Evolutionary conservation across 2,113 vertebrate genomes (phyloP), one percentile per base, ranked within the genome.

Genomic region (Poicephalus meyeri): DNA sequence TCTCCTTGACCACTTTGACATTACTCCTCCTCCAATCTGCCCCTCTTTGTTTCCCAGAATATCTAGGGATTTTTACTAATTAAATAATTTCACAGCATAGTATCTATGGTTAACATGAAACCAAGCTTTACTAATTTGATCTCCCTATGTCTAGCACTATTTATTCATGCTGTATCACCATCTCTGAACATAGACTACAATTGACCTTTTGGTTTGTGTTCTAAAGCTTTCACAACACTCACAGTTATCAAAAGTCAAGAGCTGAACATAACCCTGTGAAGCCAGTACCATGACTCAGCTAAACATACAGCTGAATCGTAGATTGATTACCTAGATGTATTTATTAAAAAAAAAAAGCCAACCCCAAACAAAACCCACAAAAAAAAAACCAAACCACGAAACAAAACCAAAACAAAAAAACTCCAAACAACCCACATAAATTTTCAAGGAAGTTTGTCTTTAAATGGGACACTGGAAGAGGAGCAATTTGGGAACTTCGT

Each of bases 91-190:
- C 95, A 93, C 90, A 96, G 72, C 13, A 0, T 4, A 2, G 96
- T 90, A 74, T 95, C 69, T 50, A 4, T 56, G 56, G 55, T 35
- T 90, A 90, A 74, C 52, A 88, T 1, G 2, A 96, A 92, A 56
- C 82, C 56, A 64, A 25, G 88, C 92, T 90, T 93, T 41, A 21
- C 90, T 96, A 94, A 96, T 96, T 81, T 84, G 56, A 93, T 96
- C 95, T 92, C 76, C 64, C 5, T 88, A 24, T 5, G 90, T 91
- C 93, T 90, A 86, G 90, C 90, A 64, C 82, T 46, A 3, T 84
- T 90, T 86, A 47, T 35, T 81, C 72, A 10, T 61, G 93, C 79
- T 69, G 64, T 84, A 55, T 25, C 85, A 52, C 71, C 86, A 65
- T 20, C 86, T 71, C 86, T 28, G 52, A 86, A 3, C 21, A 5